Conservation (phyloP, 2,797 vertebrate species). For the Chelidonichthys spinosus region DNA sequence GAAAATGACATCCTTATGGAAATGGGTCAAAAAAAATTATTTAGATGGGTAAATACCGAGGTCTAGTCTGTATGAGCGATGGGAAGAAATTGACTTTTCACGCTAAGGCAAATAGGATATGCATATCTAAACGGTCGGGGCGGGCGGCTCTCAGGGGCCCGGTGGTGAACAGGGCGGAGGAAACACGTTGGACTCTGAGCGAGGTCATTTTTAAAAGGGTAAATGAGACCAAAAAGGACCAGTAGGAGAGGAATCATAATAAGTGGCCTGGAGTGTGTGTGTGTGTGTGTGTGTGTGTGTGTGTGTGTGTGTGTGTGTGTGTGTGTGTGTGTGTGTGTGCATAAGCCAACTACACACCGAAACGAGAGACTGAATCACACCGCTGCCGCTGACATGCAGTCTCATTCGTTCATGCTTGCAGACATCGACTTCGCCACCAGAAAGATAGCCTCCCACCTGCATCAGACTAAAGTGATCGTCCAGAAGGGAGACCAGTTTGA, state of each 20-base stretch:
- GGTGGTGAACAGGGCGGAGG: conserved; percentile 29
- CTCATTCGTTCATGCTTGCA: conserved; percentile 52
- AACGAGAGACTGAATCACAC: neutral
- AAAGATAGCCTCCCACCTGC: conserved; percentile 89
- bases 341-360: neutral
- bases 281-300: conserved; percentile 11
- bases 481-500: conserved; percentile 91
- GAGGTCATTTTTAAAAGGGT: conserved; percentile 65
- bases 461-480: conserved; percentile 89
- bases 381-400: neutral
- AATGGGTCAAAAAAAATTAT: conserved; percentile 74
- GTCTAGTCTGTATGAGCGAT: conserved; percentile 66
- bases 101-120: conserved; percentile 71
- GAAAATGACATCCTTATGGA: conserved; percentile 76
- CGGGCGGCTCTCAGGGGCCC: conserved; percentile 38
- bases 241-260: conserved; percentile 55
- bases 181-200: conserved; percentile 58
- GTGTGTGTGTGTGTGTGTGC: conserved; percentile 8
- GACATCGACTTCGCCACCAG: conserved; percentile 94
- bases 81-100: conserved; percentile 73
- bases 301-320: conserved; percentile 12
- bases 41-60: conserved; percentile 75
- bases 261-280: conserved; percentile 33
- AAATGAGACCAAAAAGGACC: conserved; percentile 51
- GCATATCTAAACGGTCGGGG: conserved; percentile 68